Percentiles rank a stretch among this genome's conserved stretches.
Evolutionary conservation across 2,113 vertebrate genomes (phyloP).

Genomic region (Podarcis raffonei): DNA sequence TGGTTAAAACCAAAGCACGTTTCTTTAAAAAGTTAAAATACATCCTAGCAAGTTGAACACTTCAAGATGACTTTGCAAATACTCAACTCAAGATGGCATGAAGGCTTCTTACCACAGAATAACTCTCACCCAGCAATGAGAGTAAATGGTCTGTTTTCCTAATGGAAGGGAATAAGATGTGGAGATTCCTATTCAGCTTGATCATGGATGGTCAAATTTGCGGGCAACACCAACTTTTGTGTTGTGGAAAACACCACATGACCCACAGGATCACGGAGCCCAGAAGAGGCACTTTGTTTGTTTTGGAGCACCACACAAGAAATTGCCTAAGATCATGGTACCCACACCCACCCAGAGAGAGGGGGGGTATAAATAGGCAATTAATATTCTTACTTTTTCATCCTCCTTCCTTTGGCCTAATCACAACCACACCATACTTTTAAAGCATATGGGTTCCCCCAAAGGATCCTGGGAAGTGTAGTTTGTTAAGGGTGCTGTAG

Average conservation of each 20-base stretch:
- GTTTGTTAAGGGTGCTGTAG: not conserved
- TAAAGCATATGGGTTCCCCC: no score
- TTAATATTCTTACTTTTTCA: not conserved
- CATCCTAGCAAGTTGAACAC: conserved; percentile 14
- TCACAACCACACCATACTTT: no score
- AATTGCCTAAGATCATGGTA: no score
- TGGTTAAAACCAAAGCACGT: conserved; percentile 43
- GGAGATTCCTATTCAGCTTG: not conserved
- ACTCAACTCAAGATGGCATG: not conserved
- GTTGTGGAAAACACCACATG: not conserved
- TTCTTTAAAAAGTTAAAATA: conserved; percentile 38
- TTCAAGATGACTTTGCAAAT: conserved; percentile 61
- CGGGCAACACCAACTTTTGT: no score
- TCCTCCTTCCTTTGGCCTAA: not conserved
- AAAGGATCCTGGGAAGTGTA: not conserved
- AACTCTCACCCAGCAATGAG: not conserved
- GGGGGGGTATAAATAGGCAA: no score
- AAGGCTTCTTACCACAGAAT: not conserved
- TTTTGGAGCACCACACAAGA: not conserved
- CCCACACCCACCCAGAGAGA: no score
- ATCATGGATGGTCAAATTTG: not conserved
- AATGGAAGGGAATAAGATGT: not conserved
- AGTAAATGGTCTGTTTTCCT: not conserved
- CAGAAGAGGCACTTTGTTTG: no score
- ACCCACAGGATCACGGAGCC: not conserved